Percentiles rank a stretch among this genome's conserved stretches.
Evolutionary conservation across 1,140 invertebrate species (phyloP).

Genomic region (Cyclargus thomasi): DNA sequence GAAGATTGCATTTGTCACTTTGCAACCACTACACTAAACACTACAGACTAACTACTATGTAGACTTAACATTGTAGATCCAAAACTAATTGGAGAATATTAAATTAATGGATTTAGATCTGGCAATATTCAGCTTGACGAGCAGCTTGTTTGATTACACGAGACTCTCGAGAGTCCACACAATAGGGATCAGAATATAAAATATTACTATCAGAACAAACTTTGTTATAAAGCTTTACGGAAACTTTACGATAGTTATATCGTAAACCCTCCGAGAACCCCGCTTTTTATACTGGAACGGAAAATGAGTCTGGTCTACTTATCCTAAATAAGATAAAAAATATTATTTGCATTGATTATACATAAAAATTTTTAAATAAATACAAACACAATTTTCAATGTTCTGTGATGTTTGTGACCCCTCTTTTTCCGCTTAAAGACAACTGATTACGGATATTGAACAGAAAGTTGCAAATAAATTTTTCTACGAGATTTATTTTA

Average conservation of each 20-base stretch:
- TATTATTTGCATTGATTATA: too few relatives aligned
- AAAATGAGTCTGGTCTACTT: background rate
- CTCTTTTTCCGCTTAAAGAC: too few relatives aligned
- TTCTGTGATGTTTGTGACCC: too few relatives aligned
- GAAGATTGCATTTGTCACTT: too few relatives aligned
- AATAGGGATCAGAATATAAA: background rate
- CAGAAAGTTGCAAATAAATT: too few relatives aligned
- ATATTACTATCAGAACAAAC: background rate
- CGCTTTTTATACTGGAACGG: background rate
- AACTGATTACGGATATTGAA: too few relatives aligned
- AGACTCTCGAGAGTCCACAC: background rate
- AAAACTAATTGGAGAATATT: background rate
- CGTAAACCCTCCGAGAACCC: background rate
- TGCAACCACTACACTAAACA: too few relatives aligned
- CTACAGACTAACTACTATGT: too few relatives aligned
- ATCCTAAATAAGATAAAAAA: too few relatives aligned
- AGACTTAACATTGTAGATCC: background rate
- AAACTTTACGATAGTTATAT: conserved; percentile 3
- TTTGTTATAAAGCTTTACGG: background rate
- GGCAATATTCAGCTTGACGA: background rate
- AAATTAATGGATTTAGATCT: background rate
- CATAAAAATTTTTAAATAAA: too few relatives aligned
- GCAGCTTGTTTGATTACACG: background rate
- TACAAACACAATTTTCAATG: too few relatives aligned
- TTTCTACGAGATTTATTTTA: too few relatives aligned